Base-by-base conservation (phyloP, 2,113 vertebrate genomes). In the Zapornia atra region DNA sequence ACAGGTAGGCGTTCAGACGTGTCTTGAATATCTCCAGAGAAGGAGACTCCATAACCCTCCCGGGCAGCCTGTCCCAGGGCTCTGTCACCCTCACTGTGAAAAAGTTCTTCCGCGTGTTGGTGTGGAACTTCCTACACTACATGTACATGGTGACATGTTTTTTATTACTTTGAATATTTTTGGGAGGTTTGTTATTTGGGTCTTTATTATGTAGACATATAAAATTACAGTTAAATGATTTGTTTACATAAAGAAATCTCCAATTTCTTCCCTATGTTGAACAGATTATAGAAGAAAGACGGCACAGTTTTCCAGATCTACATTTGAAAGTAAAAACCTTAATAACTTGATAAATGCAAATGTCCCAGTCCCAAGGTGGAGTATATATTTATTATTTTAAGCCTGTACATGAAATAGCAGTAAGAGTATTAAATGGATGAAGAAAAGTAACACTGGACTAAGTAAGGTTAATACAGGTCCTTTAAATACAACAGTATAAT, bases 351-450 rank as follows among this genome's bases (percentile, higher is more conserved):
- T 38, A 63, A 76, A 14, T 17, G 40, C 1, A 24, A 10, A 48
- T 42, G 13, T 6, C 9, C 11, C 10, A 50, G 48, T n/a, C 11
- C 19, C 2, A 21, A 59, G 28, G 59, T 18, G 0, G 0, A 6
- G 46, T 48, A 20, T 18, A 20, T 48, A 48, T 18, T 20, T 10
- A 15, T 33, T 24, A 51, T 9, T 8, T 17, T 31, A 18, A 26
- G 75, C 44, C 9, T 2, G 0, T 15, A 42, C 10, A 34, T 92
- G 3, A 34, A 90, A 38, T 20, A 42, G 1, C 2, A 76, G 26
- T 38, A 69, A 72, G 6, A 56, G 9, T 38, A 22, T 57, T 81
- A 31, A 8, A 81, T 12, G 3, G 8, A 31, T 73, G 15, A 9
- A 78, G n/a, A 90, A 89, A 80, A 65, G 28, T 15, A 50, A 31